Base-by-base conservation (phyloP, 2,113 vertebrate genomes). In the Esox niger region DNA sequence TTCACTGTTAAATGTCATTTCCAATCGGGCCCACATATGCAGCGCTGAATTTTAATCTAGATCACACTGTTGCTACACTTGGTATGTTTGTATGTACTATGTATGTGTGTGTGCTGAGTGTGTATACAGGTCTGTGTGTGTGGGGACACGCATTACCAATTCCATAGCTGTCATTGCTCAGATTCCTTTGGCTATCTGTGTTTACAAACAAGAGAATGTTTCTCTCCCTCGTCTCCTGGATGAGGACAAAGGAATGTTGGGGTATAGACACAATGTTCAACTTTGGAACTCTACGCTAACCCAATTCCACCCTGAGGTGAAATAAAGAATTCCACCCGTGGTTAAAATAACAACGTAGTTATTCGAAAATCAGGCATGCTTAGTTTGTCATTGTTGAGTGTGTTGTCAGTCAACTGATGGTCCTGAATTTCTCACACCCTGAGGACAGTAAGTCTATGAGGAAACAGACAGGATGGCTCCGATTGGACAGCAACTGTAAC, bases 161-260 rank as follows among this genome's bases (percentile, higher is more conserved):
- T 29, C 63, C 76, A 60, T 57, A 77, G 76, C 78, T 75, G 26
- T 77, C 83, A 83, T 86, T 80, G 66, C 64, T 87, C 52, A 62
- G 17, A 87, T 86, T 84, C 71, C 69, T 85, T 64, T 21, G 72
- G 30, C 61, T 55, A 25, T 70, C 56, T 38, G 0, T 79, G 76
- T 85, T 83, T 81, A 77, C 69, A 79, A 76, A 76, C 31, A 79
- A 68, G 26, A 71, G 74, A 75, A 66, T 52, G 69, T 35, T 69
- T 33, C 29, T 68, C 30, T 62, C 29, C 33, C 11, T 2, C 31
- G 68, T 46, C 17, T 17, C 70, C 77, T 38, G 21, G 57, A n/a
- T 32, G 65, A 32, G 57, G 20, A 13, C 6, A 29, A n/a, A 70
- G 31, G 49, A 70, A 84, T 78, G 77, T 52, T 56, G 60, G 52